Evolutionary conservation across 2,797 vertebrate species (phyloP), one percentile per base, ranked within the genome.

Genomic region (Xenops minutus): DNA sequence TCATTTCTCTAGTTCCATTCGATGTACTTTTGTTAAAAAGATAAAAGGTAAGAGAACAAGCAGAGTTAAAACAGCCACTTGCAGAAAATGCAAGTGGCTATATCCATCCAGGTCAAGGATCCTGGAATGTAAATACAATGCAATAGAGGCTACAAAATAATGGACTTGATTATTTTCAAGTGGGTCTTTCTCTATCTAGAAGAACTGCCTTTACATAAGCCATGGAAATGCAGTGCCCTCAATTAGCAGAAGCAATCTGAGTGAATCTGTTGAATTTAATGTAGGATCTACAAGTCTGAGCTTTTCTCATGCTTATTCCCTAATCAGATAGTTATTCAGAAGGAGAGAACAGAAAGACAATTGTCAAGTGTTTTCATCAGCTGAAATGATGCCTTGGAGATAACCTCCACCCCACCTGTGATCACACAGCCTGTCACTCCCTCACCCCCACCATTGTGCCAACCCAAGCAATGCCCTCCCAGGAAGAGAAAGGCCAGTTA

Each of bases 41-140:
- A 46, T 29, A 58, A 61, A 88, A 79, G 52, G 14, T 32, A 66
- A 75, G 34, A 82, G 88, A 87, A 85, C 51, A 93, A 91, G 36
- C 9, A 15, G 73, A 76, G 22, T 55, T 76, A 73, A 71, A 94
- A 86, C 1, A 89, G 55, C 51, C 74, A 82, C 69, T 89, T 94
- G 49, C 32, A 80, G 64, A 83, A 95, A 93, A 82, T 17, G 37
- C 41, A n/a, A n/a, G 66, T 12, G 49, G 49, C 59, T 82, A 85
- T 43, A 91, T 76, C 73, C 61, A 68, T 36, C 13, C 56, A 71
- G 74, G 93, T 95, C 89, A 94, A 90, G 77, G 37, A 95, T 67
- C 46, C n/a, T 76, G 63, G 19, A 81, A 66, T 15, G 21, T 39
- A 82, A 93, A 90, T 71, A 82, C 63, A 87, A 58, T 26, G 13